Evolutionary conservation across 1,140 invertebrate genomes (phyloP), one percentile per base, ranked within the genome.

Genomic region (Palaemon carinicauda): DNA sequence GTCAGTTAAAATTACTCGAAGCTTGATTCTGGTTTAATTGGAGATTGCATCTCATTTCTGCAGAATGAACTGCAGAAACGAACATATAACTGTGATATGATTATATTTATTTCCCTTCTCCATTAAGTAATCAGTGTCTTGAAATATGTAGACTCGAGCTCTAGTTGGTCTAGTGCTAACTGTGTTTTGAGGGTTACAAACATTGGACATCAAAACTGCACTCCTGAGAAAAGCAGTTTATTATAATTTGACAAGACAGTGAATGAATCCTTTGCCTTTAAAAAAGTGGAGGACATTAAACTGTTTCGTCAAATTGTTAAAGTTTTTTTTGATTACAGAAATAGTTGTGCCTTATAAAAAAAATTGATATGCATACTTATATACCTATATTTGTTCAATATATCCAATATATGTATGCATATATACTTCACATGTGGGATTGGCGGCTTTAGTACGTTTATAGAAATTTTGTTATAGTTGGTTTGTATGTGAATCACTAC

Each of bases 141-240:
- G n/a, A 51, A 14, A 51, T 53, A 53, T 56, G 71, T 71, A 80
- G 29, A 52, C 83, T 86, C 83, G 79, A 50, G 83, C 83, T 86
- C 56, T 80, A 86, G 83, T 86, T 86, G 33, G 83, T 52, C 50
- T 31, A 51, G 65, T 80, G 78, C 83, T 86, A 86, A 86, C 83
- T 86, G 77, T 74, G 83, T 65, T 71, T 54, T 52, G 83, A 86
- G 83, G 77, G 41, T 79, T 79, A 86, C 83, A 79, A 31, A 33
- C 52, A 50, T 69, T 19, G 60, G 41, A 69, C 31, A 71, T 17
- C n/a, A 52, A 73, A 27, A 80, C 53, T 65, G 79, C 41, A 69
- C n/a, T 69, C 21, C n/a, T 69, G 14, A 69, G 10, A 60, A 24
- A 51, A 52, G 50, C 27, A 29, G 31, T 52, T 12, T 50, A 31